Conservation (phyloP, 2,797 vertebrate species). For the Hypotaenidia okinawae region DNA sequence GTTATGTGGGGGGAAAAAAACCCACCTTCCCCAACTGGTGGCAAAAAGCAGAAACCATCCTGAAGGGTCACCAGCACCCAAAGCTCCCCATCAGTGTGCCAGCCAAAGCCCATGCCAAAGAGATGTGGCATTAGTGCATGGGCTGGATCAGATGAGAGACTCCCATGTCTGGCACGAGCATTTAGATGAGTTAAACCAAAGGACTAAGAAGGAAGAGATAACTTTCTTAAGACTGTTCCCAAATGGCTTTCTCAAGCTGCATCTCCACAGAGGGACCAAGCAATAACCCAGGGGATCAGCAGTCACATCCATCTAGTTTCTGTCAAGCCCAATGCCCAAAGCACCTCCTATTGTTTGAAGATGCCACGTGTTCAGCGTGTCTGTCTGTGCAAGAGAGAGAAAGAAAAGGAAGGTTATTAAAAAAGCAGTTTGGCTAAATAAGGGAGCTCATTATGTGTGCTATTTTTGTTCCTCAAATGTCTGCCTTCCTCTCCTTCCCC, state of each 20-base stretch:
- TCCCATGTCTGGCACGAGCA: background rate
- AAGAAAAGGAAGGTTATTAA: slow-evolving; percentile 40
- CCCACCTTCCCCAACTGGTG: background rate
- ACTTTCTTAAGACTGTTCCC: background rate
- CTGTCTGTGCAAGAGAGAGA: background rate
- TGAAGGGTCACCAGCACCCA: background rate
- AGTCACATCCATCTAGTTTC: background rate
- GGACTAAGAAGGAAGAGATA: background rate
- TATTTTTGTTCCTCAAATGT: slow-evolving; percentile 75
- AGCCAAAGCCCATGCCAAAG: background rate
- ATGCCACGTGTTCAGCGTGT: background rate
- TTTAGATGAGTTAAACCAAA: background rate
- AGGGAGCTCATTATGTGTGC: slow-evolving; percentile 72
- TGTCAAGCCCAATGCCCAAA: background rate
- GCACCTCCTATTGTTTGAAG: background rate
- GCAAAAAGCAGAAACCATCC: background rate
- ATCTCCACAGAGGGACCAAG: background rate
- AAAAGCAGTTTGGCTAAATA: slow-evolving; percentile 71
- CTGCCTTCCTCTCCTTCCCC: slow-evolving; percentile 61
- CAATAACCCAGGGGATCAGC: background rate
- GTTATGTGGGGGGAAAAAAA: background rate
- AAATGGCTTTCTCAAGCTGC: background rate
- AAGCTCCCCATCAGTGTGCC: background rate
- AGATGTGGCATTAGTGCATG: rapidly evolving
- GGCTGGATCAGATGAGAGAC: background rate